A percentile compares a stretch with the other conserved stretches of the same genome.
These are phyloP conservation scores for Trypoxylon attenuatum DNA, from an alignment of 2,888 invertebrate genomes.

Conservation along the genomic window DNA sequence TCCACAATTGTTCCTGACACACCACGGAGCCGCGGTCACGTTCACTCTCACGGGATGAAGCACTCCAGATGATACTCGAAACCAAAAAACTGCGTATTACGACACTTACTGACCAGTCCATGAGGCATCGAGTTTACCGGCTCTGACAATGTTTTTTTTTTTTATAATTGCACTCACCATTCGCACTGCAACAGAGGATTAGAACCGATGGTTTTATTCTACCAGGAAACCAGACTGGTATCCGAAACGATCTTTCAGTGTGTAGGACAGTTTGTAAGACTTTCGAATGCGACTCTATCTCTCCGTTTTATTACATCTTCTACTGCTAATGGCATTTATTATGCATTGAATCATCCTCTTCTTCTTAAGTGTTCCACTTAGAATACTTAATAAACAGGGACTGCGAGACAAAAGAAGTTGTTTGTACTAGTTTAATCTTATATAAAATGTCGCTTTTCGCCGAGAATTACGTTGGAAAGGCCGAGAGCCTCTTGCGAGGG, in stretches of 20 bases:
- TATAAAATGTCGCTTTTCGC: neutral
- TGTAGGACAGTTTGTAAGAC: too few species aligned
- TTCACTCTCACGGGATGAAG: neutral
- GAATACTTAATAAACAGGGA: neutral
- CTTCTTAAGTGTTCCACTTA: neutral
- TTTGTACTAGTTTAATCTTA: neutral
- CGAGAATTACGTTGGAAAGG: neutral
- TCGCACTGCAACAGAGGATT: too few species aligned
- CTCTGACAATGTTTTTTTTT: too few species aligned
- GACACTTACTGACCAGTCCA: neutral
- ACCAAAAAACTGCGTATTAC: conserved; percentile 1
- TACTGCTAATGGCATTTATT: neutral
- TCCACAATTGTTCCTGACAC: conserved; percentile 19
- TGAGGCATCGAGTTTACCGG: too few species aligned
- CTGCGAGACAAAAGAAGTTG: neutral
- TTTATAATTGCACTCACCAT: too few species aligned
- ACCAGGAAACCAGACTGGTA: too few species aligned
- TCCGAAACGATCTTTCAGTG: too few species aligned
- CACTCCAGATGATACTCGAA: conserved; percentile 8
- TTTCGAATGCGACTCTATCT: too few species aligned
- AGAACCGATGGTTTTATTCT: too few species aligned
- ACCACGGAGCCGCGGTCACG: neutral
- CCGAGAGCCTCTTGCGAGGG: neutral
- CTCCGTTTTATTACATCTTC: neutral
- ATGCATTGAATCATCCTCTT: neutral